Percentiles rank a stretch among this genome's conserved stretches.
Conservation (phyloP, 2,888 invertebrate genomes). For the Prosopocoilus inquinatus region DNA sequence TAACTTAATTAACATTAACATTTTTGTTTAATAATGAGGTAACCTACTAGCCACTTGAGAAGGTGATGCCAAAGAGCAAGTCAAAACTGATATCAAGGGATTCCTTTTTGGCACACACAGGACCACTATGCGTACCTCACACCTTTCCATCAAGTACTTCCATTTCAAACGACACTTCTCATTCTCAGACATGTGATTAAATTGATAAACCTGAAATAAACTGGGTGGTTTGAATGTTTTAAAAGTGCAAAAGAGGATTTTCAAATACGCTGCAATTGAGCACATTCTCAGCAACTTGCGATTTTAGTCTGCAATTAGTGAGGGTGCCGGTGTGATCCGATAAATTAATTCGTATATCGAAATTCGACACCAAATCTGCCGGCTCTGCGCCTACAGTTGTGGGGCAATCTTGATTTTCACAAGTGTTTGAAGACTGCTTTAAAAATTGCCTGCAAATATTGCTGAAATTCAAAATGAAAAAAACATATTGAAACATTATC, state of each 20-base stretch:
- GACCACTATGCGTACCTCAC: slow-evolving; percentile 56
- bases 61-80: slow-evolving; percentile 39
- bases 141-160: slow-evolving; percentile 64
- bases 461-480: neutral
- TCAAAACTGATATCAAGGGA: slow-evolving; percentile 46
- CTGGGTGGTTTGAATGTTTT: neutral
- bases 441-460: neutral
- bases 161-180: slow-evolving; percentile 61
- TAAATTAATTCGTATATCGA: slow-evolving; percentile 63
- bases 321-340: slow-evolving; percentile 71
- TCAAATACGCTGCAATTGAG: slow-evolving; percentile 57
- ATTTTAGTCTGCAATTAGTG: slow-evolving; percentile 56
- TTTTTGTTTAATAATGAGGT: slow-evolving; percentile 10
- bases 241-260: neutral
- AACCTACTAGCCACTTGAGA: slow-evolving; percentile 40
- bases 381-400: slow-evolving; percentile 37
- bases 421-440: slow-evolving; percentile 28
- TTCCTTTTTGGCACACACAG: slow-evolving; percentile 36
- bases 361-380: slow-evolving; percentile 46
- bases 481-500: neutral
- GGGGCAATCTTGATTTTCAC: slow-evolving; percentile 47
- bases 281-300: slow-evolving; percentile 59
- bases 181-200: slow-evolving; percentile 54
- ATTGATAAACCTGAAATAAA: slow-evolving; percentile 53
- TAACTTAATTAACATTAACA: too few relatives aligned